Evolutionary conservation across 2,888 invertebrate genomes (phyloP).

Genomic region (Aplocera efformata): DNA sequence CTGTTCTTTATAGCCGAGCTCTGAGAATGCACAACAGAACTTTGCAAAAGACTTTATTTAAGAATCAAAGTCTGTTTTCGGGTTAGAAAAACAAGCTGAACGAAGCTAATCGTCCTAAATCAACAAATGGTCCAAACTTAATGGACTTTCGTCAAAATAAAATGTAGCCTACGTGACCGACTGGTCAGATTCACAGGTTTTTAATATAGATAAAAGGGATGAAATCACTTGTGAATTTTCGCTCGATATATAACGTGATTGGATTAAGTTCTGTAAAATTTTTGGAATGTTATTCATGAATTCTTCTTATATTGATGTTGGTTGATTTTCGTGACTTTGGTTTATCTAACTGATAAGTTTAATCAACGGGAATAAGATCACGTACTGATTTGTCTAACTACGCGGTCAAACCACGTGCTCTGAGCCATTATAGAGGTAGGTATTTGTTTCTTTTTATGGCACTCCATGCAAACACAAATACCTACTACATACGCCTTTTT

Average conservation of each 20-base stretch:
- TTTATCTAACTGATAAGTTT: too few relatives aligned
- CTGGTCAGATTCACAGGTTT: constrained; percentile 32
- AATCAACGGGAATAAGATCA: too few relatives aligned
- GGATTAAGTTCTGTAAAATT: constrained; percentile 3
- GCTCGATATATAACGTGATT: constrained; percentile 16
- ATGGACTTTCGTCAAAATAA: constrained; percentile 45
- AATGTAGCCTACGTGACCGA: constrained; percentile 38
- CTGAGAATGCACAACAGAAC: constrained; percentile 19
- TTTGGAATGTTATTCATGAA: neutral
- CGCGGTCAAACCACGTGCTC: too few relatives aligned
- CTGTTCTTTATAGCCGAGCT: constrained; percentile 18
- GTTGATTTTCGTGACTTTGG: too few relatives aligned
- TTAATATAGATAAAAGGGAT: constrained; percentile 18
- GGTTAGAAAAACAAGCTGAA: constrained; percentile 36
- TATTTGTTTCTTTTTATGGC: too few relatives aligned
- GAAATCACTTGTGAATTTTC: constrained; percentile 13
- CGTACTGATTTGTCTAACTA: too few relatives aligned
- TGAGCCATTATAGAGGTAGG: too few relatives aligned
- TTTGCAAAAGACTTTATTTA: constrained; percentile 27
- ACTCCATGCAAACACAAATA: too few relatives aligned
- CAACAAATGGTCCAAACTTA: constrained; percentile 41
- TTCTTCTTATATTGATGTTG: too few relatives aligned
- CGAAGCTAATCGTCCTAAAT: constrained; percentile 37
- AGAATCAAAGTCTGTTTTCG: constrained; percentile 32
- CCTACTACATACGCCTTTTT: too few relatives aligned